Base-by-base conservation (phyloP, 2,888 invertebrate species). In the Euclidia mi region DNA sequence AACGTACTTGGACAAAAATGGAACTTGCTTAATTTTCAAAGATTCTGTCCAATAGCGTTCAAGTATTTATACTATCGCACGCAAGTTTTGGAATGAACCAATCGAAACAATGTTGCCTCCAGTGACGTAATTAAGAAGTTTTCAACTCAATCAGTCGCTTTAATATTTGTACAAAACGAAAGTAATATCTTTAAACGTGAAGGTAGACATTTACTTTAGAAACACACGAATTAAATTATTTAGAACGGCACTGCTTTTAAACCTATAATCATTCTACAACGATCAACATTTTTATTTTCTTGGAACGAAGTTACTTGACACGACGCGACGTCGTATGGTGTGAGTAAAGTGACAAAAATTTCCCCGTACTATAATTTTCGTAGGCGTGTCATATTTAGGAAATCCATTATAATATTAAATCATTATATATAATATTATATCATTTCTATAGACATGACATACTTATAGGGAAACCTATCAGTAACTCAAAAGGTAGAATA, bases 121-220 rank as follows among this genome's bases (percentile, higher is more conserved):
- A 71, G 61, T 73, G 62, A 72, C 65, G 79, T 79, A 84, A 82
- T 84, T 85, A 76, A 77, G 77, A 84, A 91, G 84, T 90, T 90
- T 78, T 77, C 80, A 87, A 89, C 88, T 88, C 84, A 85, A 90
- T 89, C 85, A 84, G 76, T 70, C 79, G 79, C 82, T 52, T 80
- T 85, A 81, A 87, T 86, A 87, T 89, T 85, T 82, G 83, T 76
- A 84, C 84, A 83, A 87, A 89, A 86, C 76, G 79, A 82, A 84
- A 87, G 83, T 87, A 85, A 87, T 84, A 86, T 79, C 71, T 79
- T 81, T 85, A 84, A 86, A 85, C 77, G 81, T 85, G 79, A 76
- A 77, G 58, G 55, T 50, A 40, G 46, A 72, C 79, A 66, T 77
- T 79, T 69, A 38, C 29, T 34, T n/a, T 41, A 49, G 56, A 71